Percentiles rank a stretch among this genome's conserved stretches.
Evolutionary conservation across 2,113 vertebrate species (phyloP).

Genomic region (Muntiacus reevesi): DNA sequence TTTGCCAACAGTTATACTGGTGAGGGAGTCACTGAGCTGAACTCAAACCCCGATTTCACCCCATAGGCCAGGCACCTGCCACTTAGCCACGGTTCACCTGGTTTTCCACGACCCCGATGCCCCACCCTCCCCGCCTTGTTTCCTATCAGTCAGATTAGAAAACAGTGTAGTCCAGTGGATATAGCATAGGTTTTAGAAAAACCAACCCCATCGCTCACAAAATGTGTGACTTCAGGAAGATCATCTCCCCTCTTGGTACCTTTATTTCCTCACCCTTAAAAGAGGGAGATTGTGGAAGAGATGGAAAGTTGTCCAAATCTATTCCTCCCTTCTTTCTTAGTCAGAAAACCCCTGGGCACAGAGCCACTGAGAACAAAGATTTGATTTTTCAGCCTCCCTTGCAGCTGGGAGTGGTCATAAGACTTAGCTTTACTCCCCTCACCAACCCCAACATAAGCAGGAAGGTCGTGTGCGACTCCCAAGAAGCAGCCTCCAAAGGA

Average conservation of each 20-base stretch:
- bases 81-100: background rate
- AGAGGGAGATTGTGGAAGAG: background rate
- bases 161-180: accelerated
- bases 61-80: background rate
- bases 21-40: background rate
- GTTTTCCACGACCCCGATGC: accelerated
- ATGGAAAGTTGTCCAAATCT: background rate
- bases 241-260: background rate
- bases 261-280: background rate
- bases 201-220: background rate
- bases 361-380: background rate
- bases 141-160: background rate
- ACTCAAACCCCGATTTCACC: too few species aligned
- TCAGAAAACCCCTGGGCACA: too few species aligned
- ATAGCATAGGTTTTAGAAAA: background rate
- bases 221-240: background rate
- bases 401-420: background rate
- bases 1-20: background rate
- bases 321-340: background rate
- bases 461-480: background rate
- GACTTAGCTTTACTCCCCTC: background rate
- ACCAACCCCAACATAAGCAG: background rate
- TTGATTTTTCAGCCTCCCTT: background rate
- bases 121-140: too few species aligned
- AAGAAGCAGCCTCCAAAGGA: background rate